phyloP scores from a whole-genome alignment of 2,888 invertebrate species.

The Polyommatus iphigenia region DNA sequence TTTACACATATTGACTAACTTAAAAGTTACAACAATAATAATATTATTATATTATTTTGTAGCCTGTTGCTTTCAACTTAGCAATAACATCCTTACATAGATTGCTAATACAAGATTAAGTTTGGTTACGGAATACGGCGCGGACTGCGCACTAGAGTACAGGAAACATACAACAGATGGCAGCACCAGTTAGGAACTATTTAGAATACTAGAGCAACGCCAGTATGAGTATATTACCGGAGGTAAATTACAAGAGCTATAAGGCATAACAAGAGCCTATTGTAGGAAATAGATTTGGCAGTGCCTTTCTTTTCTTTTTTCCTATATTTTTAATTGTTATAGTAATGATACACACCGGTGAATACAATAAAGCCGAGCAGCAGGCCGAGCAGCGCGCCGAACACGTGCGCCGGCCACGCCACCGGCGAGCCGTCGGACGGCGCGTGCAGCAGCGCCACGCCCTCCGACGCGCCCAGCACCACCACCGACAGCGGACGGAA shows the following conservation, averaged over 20 bases:
- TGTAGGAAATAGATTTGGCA: no score
- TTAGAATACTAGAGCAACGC: background rate
- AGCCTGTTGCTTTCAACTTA: background rate
- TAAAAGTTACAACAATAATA: no score
- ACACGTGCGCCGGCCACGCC: conserved; percentile 86
- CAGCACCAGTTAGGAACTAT: background rate
- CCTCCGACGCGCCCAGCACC: conserved; percentile 83
- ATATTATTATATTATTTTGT: background rate
- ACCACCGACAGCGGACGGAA: conserved; percentile 81
- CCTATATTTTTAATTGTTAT: background rate
- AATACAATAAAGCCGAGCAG: conserved; percentile 82
- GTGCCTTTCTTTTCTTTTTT: no score
- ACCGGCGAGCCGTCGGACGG: conserved; percentile 57
- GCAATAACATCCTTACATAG: background rate
- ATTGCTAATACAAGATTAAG: no score
- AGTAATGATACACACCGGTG: conserved; percentile 52
- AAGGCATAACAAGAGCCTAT: no score
- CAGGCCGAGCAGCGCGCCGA: conserved; percentile 84
- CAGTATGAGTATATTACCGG: no score
- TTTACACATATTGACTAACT: background rate
- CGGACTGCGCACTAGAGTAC: no score
- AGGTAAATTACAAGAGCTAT: no score
- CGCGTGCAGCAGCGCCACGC: conserved; percentile 34
- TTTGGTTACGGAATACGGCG: no score
- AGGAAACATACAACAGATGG: background rate